These are phyloP conservation scores for Myodes glareolus DNA, from an alignment of 2,113 vertebrate species.

Conservation along the genomic window DNA sequence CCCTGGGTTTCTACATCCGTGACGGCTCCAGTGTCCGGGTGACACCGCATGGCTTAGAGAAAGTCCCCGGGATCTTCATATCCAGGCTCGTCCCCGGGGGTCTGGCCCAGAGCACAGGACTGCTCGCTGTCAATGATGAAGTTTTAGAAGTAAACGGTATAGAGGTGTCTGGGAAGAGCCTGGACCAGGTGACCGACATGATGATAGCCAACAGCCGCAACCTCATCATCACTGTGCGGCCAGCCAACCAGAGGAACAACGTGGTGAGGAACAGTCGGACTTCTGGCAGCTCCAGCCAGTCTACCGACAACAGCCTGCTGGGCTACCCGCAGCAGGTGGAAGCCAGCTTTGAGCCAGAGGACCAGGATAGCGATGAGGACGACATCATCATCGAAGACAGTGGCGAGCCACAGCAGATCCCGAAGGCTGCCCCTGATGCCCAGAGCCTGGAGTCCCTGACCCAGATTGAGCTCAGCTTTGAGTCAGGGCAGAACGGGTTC, in stretches of 20 bases:
- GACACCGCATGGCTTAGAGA: conserved; percentile 95
- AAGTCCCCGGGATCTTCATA: conserved; percentile 92
- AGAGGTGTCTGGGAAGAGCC: conserved; percentile 96
- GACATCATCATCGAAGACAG: conserved; percentile 94
- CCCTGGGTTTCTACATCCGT: conserved; percentile 97
- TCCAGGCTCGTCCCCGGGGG: conserved; percentile 95
- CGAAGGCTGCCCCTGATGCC: conserved; percentile 77
- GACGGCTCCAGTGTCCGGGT: conserved; percentile 97
- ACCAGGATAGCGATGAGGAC: conserved; percentile 94
- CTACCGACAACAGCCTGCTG: conserved; percentile 94
- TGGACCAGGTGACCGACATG: conserved; percentile 99
- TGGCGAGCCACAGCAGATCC: conserved; percentile 87
- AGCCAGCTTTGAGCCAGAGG: conserved; percentile 89
- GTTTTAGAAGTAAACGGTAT: conserved; percentile 98
- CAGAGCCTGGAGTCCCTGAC: conserved; percentile 89
- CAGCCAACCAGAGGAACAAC: conserved; percentile 98
- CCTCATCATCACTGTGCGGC: conserved; percentile 97
- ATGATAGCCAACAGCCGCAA: conserved; percentile 99
- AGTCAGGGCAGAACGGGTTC: conserved; percentile 91
- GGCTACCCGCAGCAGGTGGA: conserved; percentile 85
- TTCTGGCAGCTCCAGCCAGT: conserved; percentile 95
- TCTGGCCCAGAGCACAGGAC: conserved; percentile 96
- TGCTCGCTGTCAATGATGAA: conserved; percentile 97
- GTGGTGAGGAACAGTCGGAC: conserved; percentile 92
- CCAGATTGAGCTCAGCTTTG: conserved; percentile 90